Base-by-base conservation (phyloP, 2,797 vertebrate genomes). In the Poecilia velifera region DNA sequence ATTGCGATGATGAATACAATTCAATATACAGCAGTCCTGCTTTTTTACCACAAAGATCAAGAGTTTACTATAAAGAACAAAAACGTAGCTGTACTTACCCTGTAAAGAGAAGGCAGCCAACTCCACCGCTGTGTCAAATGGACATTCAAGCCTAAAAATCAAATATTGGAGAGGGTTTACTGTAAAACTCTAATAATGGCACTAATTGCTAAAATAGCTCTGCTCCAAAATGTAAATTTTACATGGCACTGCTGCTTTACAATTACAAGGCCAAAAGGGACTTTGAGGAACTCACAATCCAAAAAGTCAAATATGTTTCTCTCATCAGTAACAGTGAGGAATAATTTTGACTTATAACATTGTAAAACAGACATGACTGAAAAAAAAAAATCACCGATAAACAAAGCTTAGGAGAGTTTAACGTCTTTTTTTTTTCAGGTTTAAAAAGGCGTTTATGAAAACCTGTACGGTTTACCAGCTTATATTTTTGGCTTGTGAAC, bases 31-130 rank as follows among this genome's bases (percentile, higher is more conserved):
- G 14, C 13, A 62, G n/a, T 62, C 28, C 28, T 62, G 28, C 28
- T 28, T 57, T 55, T 28, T 57, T 12, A 57, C 55, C 34, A 41
- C 34, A 22, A 16, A 16, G 22, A 34, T 34, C 28, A 31, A 62
- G 31, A 34, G 14, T 62, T 62, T 34, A 34, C 9, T 18, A 7
- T 18, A 46, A 31, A 47, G 6, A 22, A 43, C 14, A 16, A 64
- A 41, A 74, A 18, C 45, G 12, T 7, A 59, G 3, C 16, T 71
- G 25, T 64, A 68, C 96, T 96, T 94, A 99, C 98, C 98, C 91
- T 99, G 98, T 82, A 99, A 89, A 4, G 96, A 97, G 82, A 98
- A 99, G 83, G 97, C 97, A 73, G 97, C 97, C 94, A 99, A 77
- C 86, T 99, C 97, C 91, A 99, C 97, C 0, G 97, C 96, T 10